Conservation (phyloP, 1,140 invertebrate species). For the Philopotamus ludificatus region DNA sequence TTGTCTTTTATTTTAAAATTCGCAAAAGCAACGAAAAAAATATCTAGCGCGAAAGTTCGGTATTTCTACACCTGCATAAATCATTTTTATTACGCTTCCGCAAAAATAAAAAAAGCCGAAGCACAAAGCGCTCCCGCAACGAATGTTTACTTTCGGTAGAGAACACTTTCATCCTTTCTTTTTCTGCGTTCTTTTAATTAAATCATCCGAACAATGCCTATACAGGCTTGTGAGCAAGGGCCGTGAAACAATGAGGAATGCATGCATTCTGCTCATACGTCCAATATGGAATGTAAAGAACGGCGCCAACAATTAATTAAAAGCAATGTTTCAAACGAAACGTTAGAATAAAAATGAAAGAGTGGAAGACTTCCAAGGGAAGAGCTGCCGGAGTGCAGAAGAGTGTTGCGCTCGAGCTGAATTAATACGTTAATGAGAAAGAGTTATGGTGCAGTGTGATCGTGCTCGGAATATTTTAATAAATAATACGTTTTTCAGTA, state of each 20-base stretch:
- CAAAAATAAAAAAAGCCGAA: constrained; percentile 9
- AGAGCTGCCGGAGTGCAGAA: neutral
- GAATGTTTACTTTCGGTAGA: constrained; percentile 32
- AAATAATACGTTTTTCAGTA: no score
- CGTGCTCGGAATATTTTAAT: neutral
- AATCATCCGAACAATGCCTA: constrained; percentile 28
- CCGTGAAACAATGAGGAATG: neutral
- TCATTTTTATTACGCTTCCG: constrained; percentile 37
- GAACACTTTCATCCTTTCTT: constrained; percentile 11
- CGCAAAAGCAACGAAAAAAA: neutral
- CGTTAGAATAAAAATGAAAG: neutral
- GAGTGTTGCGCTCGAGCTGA: neutral
- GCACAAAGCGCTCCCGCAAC: constrained; percentile 15
- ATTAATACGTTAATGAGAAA: neutral
- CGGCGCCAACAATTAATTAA: neutral
- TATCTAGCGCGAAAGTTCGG: constrained; percentile 22
- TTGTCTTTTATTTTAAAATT: no score
- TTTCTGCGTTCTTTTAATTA: constrained; percentile 27
- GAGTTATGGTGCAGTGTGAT: neutral
- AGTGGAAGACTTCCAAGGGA: neutral
- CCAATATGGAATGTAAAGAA: neutral
- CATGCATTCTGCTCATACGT: neutral
- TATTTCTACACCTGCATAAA: constrained; percentile 36
- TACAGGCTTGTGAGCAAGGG: neutral
- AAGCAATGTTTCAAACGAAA: neutral